phyloP scores from a whole-genome alignment of 2,888 invertebrate genomes.

The Pheosia tremula region DNA sequence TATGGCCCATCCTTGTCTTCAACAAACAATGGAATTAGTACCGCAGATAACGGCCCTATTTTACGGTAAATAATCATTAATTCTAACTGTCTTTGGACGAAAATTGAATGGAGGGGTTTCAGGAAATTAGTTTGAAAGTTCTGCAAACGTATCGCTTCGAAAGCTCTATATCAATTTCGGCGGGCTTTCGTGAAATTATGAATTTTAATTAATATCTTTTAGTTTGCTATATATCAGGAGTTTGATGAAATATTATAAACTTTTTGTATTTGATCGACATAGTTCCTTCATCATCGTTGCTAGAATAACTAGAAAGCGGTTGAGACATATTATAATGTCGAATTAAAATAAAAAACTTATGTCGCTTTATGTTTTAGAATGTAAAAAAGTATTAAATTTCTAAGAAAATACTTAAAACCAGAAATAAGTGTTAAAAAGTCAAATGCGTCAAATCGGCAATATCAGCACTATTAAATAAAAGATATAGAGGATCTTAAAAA shows the following conservation, averaged over 20 bases:
- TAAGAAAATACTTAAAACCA: too few relatives aligned
- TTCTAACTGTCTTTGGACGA: not conserved
- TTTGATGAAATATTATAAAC: not conserved
- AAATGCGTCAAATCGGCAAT: too few relatives aligned
- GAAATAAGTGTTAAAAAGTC: too few relatives aligned
- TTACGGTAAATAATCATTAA: not conserved
- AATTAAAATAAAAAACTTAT: too few relatives aligned
- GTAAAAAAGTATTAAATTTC: too few relatives aligned
- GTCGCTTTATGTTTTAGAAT: too few relatives aligned
- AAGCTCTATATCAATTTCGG: not conserved
- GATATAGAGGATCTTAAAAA: too few relatives aligned
- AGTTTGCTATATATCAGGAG: not conserved
- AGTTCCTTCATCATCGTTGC: not conserved
- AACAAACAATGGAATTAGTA: not conserved
- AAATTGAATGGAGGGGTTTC: not conserved
- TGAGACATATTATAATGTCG: too few relatives aligned
- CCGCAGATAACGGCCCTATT: not conserved
- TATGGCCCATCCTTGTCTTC: not conserved
- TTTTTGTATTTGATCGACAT: not conserved
- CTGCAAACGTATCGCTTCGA: not conserved
- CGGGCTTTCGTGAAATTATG: not conserved
- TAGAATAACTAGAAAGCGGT: not conserved
- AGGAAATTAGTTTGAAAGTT: not conserved
- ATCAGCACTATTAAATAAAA: too few relatives aligned
- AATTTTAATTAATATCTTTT: constrained; percentile 1